Conservation (phyloP, 1,140 invertebrate species). For the Tyrophagus putrescentiae region DNA sequence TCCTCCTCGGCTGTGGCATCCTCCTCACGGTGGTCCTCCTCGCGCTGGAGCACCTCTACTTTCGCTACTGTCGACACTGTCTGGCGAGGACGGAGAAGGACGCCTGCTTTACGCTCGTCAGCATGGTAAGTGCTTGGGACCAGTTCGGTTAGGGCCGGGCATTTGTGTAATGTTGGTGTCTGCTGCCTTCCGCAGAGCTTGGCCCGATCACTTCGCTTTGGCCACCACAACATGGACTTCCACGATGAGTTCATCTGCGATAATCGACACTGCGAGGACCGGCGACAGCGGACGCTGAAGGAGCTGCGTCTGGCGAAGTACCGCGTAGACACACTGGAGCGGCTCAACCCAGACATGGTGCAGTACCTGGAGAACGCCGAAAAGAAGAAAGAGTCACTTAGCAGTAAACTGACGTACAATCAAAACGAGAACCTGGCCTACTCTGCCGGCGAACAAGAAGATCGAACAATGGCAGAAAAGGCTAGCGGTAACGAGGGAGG, state of each 20-base stretch:
- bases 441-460: too few relatives aligned
- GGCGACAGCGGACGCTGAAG: conserved; percentile 61
- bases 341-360: too few relatives aligned
- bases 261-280: conserved; percentile 62
- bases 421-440: too few relatives aligned
- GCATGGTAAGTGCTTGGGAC: conserved; percentile 45
- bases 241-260: conserved; percentile 52
- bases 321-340: background rate
- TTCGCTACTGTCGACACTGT: conserved; percentile 67
- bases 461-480: too few relatives aligned
- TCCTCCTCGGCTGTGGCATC: conserved; percentile 83
- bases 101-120: conserved; percentile 76
- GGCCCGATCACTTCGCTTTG: conserved; percentile 70
- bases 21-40: conserved; percentile 66
- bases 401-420: too few relatives aligned
- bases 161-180: conserved; percentile 12
- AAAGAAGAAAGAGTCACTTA: too few relatives aligned
- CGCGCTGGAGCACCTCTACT: conserved; percentile 81
- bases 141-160: background rate
- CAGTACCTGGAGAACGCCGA: too few relatives aligned
- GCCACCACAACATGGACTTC: conserved; percentile 72
- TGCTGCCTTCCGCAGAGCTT: conserved; percentile 38
- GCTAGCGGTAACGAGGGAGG: too few relatives aligned
- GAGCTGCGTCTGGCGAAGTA: conserved; percentile 63
- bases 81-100: conserved; percentile 71